phyloP scores from a whole-genome alignment of 2,888 invertebrate genomes.

The Arrhopalites spinosus region DNA sequence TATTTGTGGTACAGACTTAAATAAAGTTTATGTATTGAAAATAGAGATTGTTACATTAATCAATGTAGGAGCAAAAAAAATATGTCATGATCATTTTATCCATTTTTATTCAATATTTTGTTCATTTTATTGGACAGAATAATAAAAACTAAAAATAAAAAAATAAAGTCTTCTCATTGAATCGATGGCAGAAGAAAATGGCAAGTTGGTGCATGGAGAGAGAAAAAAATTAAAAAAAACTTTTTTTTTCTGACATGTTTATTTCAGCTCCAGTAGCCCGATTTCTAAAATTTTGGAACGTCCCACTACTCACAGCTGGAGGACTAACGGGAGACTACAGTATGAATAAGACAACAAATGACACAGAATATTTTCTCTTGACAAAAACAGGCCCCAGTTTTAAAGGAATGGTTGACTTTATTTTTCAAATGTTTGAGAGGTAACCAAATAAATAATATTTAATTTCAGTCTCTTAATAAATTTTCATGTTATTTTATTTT shows the following conservation, averaged over 20 bases:
- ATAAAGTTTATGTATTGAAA: too few species aligned
- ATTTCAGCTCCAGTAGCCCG: conserved; percentile 76
- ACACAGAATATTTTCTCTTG: conserved; percentile 78
- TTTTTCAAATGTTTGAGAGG: conserved; percentile 72
- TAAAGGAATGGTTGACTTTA: conserved; percentile 72
- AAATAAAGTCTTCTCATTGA: background rate
- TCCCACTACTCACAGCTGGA: conserved; percentile 78
- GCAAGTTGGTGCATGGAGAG: background rate
- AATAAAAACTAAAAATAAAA: background rate
- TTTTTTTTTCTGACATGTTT: background rate
- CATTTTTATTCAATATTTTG: background rate
- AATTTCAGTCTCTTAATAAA: too few species aligned
- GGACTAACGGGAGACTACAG: conserved; percentile 81
- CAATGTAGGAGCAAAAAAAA: too few species aligned
- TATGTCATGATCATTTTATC: too few species aligned
- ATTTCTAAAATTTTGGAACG: conserved; percentile 72
- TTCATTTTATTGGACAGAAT: background rate
- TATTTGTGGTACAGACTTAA: too few species aligned
- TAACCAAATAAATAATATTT: conserved; percentile 59
- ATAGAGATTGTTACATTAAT: too few species aligned
- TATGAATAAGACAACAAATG: conserved; percentile 69
- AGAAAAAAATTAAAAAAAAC: background rate
- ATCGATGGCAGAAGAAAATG: background rate
- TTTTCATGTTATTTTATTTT: too few species aligned
- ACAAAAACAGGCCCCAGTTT: conserved; percentile 75